Evolutionary conservation across 2,113 vertebrate species (phyloP), one percentile per base, ranked within the genome.

Genomic region (Odocoileus virginianus): DNA sequence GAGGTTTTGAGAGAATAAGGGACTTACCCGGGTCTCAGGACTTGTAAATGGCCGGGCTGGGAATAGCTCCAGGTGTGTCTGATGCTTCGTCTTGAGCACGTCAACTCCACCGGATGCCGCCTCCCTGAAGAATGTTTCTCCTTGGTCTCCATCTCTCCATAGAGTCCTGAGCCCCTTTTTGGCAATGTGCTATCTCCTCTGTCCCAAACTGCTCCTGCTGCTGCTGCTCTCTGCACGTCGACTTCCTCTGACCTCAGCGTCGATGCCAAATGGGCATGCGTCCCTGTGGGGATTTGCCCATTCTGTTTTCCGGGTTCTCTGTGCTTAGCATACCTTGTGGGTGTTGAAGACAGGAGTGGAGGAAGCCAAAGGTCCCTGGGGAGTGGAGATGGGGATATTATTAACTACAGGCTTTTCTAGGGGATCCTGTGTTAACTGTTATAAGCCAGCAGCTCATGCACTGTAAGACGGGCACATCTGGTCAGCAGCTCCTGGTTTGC

Each of bases 381-480:
- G 92, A 47, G 16, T 1, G 1, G 43, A 33, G 89, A 52, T 84
- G 40, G 89, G 96, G 90, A 96, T 94, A 87, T 94, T 96, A 96
- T 98, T 97, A 97, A 96, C 82, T 78, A 36, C 55, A 52, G 83
- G 83, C 71, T 96, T 97, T 98, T 94, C 94, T 91, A 89, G 76
- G 79, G 91, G 91, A 94, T 87, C 78, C 40, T 17, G n/a, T 87
- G 91, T 93, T 97, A 95, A 96, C 96, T 50, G 78, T 95, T 95
- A 89, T 28, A 83, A 97, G 96, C 67, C 50, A 45, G 83, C 25
- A 79, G 97, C 95, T 98, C 97, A 96, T 89, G 87, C 54, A 71
- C 89, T 45, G 19, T 9, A 14, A 87, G 86, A n/a, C 45, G 15
- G 64, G 87, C 55, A 76, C 97, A 95, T 97, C 95, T 96, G 96